Base-by-base conservation (phyloP, 2,797 vertebrate species). In the Coilia nasus region DNA sequence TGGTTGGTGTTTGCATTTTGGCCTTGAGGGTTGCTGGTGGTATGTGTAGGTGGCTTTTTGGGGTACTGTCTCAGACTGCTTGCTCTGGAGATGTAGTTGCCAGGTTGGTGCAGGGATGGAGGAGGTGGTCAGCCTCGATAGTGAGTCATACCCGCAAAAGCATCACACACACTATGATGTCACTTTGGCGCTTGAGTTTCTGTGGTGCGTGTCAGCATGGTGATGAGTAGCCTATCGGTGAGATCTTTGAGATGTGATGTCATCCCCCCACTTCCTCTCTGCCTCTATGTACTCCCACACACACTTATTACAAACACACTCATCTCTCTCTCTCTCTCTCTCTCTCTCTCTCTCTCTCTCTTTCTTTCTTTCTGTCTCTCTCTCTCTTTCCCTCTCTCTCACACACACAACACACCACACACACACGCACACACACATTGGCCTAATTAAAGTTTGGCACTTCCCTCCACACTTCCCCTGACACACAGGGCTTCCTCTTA, bases 401-500 rank as follows among this genome's bases (percentile, higher is more conserved):
- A 23, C 85, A 28, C 81, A 59, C 59, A 80, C 86, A 47, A 82
- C 60, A 62, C 81, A 64, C n/a, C 17, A 81, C 56, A 81, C 56
- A 60, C 56, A 60, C 35, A 60, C 62, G 81, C 35, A 41, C 50
- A 80, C 81, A 56, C 64, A 71, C 64, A 71, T 11, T 71, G 64
- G 28, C 64, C 64, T 71, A 71, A 71, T 71, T 71, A 71, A 71
- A 71, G 64, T 71, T 71, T 71, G 12, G 64, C 64, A 71, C 64
- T 23, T 71, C 64, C 64, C 64, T 5, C 25, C 64, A 71, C 25
- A 71, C 64, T 71, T 14, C 28, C 25, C 64, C 11, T 25, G 2
- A 88, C 62, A 83, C 28, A 57, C 14, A 59, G 35, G 21, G 50
- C 21, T 46, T 46, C 54, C 54, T 75, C 50, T 82, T 87, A 91